phyloP scores from a whole-genome alignment of 2,113 vertebrate genomes.

The Circaetus gallicus region DNA sequence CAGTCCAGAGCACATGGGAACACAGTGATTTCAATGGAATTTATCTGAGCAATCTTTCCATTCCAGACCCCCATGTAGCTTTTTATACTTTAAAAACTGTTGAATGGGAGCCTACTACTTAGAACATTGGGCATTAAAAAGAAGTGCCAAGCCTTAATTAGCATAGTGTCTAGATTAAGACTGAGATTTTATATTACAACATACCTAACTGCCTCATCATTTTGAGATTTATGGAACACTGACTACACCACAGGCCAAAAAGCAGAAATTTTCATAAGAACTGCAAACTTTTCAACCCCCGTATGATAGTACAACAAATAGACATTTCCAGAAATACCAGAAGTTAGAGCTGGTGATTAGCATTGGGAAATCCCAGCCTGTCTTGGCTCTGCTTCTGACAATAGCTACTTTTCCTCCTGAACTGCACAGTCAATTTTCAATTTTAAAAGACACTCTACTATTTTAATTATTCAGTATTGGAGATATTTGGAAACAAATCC shows the following conservation, averaged over 20 bases:
- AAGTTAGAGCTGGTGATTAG: slow-evolving; percentile 33
- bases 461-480: background rate
- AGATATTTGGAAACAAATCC: background rate
- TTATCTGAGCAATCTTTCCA: background rate
- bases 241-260: background rate
- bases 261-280: background rate
- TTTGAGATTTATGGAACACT: background rate
- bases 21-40: background rate
- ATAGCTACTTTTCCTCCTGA: slow-evolving; percentile 26
- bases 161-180: background rate
- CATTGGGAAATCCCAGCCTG: slow-evolving; percentile 51
- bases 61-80: background rate
- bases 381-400: slow-evolving; percentile 23
- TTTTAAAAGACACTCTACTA: background rate
- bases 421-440: background rate
- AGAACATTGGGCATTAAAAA: background rate
- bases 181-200: background rate
- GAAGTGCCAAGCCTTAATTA: background rate
- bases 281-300: background rate
- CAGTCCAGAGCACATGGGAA: background rate
- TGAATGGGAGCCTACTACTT: background rate
- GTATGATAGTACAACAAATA: background rate
- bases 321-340: slow-evolving; percentile 58
- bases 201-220: background rate
- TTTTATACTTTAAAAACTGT: background rate